Percentiles rank a stretch among this genome's conserved stretches.
Conservation (phyloP, 2,888 invertebrate species). For the Drosophila fungiperda region DNA sequence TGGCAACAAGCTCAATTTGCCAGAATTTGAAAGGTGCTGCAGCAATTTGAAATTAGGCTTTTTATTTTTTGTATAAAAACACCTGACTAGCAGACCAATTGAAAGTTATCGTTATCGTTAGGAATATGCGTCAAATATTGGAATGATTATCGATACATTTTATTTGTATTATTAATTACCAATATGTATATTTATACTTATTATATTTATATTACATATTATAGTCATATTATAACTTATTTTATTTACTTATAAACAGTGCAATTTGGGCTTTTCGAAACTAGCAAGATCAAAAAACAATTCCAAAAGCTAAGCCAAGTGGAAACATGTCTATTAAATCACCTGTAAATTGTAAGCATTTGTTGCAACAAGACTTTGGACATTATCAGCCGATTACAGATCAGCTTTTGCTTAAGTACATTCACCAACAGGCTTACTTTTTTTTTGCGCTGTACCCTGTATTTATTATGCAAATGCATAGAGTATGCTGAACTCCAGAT, state of each 20-base stretch:
- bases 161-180: background rate
- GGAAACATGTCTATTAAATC: background rate
- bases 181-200: background rate
- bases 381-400: conserved; percentile 13
- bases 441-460: conserved; percentile 10
- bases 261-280: background rate
- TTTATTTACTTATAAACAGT: background rate
- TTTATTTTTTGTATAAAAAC: background rate
- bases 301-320: background rate
- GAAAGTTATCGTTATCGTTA: background rate
- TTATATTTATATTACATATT: background rate
- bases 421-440: conserved; percentile 24
- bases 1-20: conserved; percentile 31
- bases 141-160: background rate
- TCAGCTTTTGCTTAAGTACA: conserved; percentile 33
- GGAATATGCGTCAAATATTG: background rate
- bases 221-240: background rate
- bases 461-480: background rate
- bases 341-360: background rate
- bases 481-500: background rate
- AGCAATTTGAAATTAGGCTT: background rate
- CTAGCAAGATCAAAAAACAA: background rate
- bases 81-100: background rate
- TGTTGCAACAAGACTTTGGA: conserved; percentile 12
- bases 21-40: conserved; percentile 46